These are phyloP conservation scores for Heliconius cydno DNA, from an alignment of 2,888 invertebrate species.

Conservation along the genomic window DNA sequence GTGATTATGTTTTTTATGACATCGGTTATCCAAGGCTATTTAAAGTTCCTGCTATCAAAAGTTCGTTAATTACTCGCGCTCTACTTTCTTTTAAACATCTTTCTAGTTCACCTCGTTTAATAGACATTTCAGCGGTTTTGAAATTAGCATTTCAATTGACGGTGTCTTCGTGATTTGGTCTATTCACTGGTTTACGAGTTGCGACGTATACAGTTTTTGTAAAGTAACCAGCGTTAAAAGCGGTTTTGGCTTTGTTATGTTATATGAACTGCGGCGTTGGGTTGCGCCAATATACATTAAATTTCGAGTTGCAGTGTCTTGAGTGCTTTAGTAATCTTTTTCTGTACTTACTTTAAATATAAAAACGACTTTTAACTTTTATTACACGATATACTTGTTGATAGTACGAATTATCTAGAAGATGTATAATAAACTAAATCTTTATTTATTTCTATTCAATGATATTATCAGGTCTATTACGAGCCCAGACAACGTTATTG, in stretches of 20 bases:
- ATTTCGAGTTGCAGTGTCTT: background rate
- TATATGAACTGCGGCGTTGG: too few species aligned
- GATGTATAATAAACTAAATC: background rate
- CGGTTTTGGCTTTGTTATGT: background rate
- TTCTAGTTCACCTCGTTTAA: slow-evolving; percentile 24
- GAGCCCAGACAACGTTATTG: background rate
- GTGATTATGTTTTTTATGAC: too few species aligned
- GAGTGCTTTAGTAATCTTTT: background rate
- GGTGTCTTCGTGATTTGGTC: slow-evolving; percentile 15
- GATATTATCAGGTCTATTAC: background rate
- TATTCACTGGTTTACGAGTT: background rate
- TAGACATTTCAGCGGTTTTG: slow-evolving; percentile 26
- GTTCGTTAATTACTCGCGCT: slow-evolving; percentile 45
- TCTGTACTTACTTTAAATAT: background rate
- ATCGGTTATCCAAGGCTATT: slow-evolving; percentile 26
- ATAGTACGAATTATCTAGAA: background rate
- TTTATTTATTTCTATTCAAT: background rate
- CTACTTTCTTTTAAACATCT: slow-evolving; percentile 41
- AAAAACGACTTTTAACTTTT: too few species aligned
- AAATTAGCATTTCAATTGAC: slow-evolving; percentile 30
- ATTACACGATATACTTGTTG: too few species aligned
- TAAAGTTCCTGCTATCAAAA: slow-evolving; percentile 36
- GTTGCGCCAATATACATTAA: background rate
- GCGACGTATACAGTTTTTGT: background rate
- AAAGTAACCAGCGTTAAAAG: background rate